Percentiles rank a stretch among this genome's conserved stretches.
Evolutionary conservation across 2,888 invertebrate genomes (phyloP).

Genomic region (Lasioglossum leucozonium): DNA sequence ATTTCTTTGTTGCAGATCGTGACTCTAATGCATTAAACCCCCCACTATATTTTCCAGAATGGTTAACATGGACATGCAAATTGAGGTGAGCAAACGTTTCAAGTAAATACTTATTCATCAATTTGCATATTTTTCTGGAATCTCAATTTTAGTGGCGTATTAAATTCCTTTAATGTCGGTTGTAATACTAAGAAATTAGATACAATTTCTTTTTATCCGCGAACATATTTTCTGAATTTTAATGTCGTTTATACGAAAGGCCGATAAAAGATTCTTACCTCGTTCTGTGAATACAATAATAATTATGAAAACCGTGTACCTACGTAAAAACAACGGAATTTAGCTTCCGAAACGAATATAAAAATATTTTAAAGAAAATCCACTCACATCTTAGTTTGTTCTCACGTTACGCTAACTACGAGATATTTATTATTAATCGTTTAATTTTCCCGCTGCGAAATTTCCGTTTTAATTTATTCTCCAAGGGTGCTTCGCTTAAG

Average conservation of each 20-base stretch:
- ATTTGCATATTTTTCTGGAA: background rate
- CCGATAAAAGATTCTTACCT: background rate
- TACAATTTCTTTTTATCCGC: background rate
- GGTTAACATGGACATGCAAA: slow-evolving; percentile 51
- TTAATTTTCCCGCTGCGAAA: background rate
- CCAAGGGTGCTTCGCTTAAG: background rate
- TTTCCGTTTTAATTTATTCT: background rate
- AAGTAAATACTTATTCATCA: background rate
- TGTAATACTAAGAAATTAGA: background rate
- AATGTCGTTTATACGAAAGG: background rate
- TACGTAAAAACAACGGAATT: background rate
- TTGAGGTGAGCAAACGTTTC: slow-evolving; percentile 51
- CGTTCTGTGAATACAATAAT: background rate
- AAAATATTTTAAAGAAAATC: background rate
- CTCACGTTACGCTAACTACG: background rate
- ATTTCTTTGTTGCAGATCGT: slow-evolving; percentile 31
- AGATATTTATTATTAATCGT: background rate
- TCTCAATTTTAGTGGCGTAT: background rate
- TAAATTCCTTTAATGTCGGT: background rate
- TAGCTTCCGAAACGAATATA: background rate
- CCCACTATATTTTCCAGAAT: background rate
- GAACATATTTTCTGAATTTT: slow-evolving; percentile 8
- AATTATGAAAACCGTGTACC: background rate
- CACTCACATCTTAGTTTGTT: background rate
- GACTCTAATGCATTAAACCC: background rate